These are phyloP conservation scores for Trissoscelio sp. DNA, from an alignment of 2,888 invertebrate genomes.

Conservation along the genomic window DNA sequence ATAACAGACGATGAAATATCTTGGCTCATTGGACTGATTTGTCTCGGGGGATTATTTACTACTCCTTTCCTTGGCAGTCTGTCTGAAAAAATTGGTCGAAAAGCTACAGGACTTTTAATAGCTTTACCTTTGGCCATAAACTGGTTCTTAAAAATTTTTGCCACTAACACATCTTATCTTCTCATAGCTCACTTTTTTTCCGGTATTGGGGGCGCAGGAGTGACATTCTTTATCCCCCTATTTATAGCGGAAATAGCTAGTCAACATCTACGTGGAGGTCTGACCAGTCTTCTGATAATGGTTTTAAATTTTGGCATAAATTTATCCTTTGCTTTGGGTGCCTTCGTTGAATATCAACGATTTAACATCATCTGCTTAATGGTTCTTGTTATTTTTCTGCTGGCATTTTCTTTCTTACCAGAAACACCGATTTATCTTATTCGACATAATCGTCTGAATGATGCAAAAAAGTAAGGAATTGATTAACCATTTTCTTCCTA, in stretches of 20 bases:
- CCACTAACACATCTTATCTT: slow-evolving; percentile 83
- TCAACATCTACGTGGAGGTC: slow-evolving; percentile 84
- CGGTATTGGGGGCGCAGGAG: slow-evolving; percentile 86
- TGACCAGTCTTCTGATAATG: slow-evolving; percentile 85
- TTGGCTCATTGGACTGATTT: slow-evolving; percentile 85
- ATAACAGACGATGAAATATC: slow-evolving; percentile 84
- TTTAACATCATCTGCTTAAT: slow-evolving; percentile 83
- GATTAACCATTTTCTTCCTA: no score
- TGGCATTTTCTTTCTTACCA: slow-evolving; percentile 84
- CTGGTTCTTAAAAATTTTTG: slow-evolving; percentile 85
- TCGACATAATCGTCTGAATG: slow-evolving; percentile 78
- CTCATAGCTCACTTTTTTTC: slow-evolving; percentile 85
- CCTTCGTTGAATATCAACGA: slow-evolving; percentile 81
- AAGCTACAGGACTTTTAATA: slow-evolving; percentile 84
- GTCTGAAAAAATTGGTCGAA: slow-evolving; percentile 85
- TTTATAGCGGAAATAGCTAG: slow-evolving; percentile 87
- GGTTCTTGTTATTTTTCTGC: slow-evolving; percentile 82
- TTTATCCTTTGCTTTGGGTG: slow-evolving; percentile 82
- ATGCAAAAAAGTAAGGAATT: slow-evolving; percentile 80
- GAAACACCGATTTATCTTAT: slow-evolving; percentile 85
- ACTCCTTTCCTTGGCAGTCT: slow-evolving; percentile 84
- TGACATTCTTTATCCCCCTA: slow-evolving; percentile 86
- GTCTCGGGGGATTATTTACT: slow-evolving; percentile 85
- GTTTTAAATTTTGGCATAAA: slow-evolving; percentile 82
- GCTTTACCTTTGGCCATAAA: slow-evolving; percentile 85